phyloP scores from a whole-genome alignment of 2,888 invertebrate genomes.

The Stenchaetothrips biformis region DNA sequence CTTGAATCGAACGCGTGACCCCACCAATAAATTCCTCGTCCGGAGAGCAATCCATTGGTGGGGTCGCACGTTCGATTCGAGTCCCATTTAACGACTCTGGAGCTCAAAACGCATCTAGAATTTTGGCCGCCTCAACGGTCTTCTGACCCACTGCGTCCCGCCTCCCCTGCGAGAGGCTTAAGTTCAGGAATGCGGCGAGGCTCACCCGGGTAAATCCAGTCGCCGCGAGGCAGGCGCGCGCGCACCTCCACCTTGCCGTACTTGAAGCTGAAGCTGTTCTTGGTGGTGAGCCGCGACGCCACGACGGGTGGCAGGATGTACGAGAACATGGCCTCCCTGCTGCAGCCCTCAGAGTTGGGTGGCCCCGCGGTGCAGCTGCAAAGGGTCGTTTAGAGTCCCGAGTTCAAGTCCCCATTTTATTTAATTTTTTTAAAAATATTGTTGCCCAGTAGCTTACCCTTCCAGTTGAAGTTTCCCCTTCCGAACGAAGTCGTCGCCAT shows the following conservation, averaged over 20 bases:
- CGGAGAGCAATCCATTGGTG: too few relatives aligned
- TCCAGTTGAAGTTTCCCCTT: conserved; percentile 34
- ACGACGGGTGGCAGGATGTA: conserved; percentile 64
- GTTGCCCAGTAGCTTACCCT: conserved; percentile 31
- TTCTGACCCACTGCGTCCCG: too few relatives aligned
- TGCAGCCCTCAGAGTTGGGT: background rate
- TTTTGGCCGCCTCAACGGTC: too few relatives aligned
- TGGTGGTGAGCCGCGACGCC: conserved; percentile 59
- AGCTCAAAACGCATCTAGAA: too few relatives aligned
- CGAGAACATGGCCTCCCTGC: conserved; percentile 19
- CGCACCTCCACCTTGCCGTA: conserved; percentile 65
- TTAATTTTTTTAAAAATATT: background rate
- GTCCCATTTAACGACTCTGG: too few relatives aligned
- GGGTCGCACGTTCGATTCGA: too few relatives aligned
- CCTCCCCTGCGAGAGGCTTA: too few relatives aligned
- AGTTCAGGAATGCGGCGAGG: too few relatives aligned
- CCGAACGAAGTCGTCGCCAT: conserved; percentile 31
- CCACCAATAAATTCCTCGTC: too few relatives aligned
- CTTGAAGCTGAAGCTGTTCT: conserved; percentile 58
- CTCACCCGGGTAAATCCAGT: conserved; percentile 73
- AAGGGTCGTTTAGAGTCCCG: background rate
- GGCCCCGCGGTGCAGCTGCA: background rate
- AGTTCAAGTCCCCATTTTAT: too few relatives aligned
- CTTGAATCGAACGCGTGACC: too few relatives aligned
- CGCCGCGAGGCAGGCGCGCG: conserved; percentile 68